Conservation (phyloP, 1,140 invertebrate genomes). For the Meloidogyne floridensis region DNA sequence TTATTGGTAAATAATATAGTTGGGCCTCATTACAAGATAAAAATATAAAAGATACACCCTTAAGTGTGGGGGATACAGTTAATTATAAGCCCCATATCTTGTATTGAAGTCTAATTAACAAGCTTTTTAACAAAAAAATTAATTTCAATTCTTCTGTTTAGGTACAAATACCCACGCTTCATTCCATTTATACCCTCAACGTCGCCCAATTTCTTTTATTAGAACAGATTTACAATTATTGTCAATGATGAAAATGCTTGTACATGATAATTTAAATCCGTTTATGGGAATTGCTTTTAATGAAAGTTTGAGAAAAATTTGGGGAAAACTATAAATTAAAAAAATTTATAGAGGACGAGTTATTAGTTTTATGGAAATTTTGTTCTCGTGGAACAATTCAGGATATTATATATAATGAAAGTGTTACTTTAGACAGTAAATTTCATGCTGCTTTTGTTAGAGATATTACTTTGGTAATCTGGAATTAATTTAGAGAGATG, state of each 20-base stretch:
- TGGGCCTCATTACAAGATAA: no score
- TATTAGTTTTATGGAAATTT: conserved; percentile 64
- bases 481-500: background rate
- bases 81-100: no score
- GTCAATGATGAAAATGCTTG: conserved; percentile 46
- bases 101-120: no score
- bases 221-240: conserved; percentile 56
- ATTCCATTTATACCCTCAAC: conserved; percentile 63
- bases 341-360: conserved; percentile 51
- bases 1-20: conserved; percentile 43
- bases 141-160: background rate
- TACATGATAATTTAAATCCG: conserved; percentile 64
- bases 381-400: conserved; percentile 62
- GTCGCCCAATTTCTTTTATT: conserved; percentile 57
- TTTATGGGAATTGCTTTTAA: conserved; percentile 65
- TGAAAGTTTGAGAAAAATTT: conserved; percentile 43
- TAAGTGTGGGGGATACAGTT: no score
- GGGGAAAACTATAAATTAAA: background rate
- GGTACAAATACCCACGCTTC: conserved; percentile 62
- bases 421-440: conserved; percentile 56
- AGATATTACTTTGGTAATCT: conserved; percentile 58
- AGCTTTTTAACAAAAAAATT: no score
- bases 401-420: conserved; percentile 65
- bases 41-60: no score
- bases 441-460: conserved; percentile 64